These are phyloP conservation scores for Scaptomyza cyrtandrae DNA, from an alignment of 2,888 invertebrate species.

Conservation along the genomic window DNA sequence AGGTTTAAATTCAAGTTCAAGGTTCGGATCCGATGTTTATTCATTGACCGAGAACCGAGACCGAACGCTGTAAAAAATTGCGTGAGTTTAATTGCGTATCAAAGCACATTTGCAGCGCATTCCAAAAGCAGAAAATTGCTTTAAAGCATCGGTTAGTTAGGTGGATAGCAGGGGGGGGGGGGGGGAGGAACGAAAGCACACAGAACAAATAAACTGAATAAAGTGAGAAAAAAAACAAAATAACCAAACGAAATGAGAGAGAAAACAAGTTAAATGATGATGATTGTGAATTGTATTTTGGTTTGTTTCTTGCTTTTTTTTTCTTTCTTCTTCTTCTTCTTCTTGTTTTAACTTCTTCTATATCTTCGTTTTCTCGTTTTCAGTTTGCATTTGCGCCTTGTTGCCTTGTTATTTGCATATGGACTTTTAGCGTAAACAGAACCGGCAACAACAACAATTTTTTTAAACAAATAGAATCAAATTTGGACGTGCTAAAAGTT, in stretches of 20 bases:
- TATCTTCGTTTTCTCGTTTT: neutral
- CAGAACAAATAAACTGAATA: slow-evolving; percentile 6
- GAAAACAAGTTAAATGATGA: slow-evolving; percentile 38
- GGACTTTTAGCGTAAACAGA: slow-evolving; percentile 33
- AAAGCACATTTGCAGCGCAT: slow-evolving; percentile 44
- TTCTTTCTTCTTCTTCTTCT: neutral
- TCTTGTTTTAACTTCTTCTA: neutral
- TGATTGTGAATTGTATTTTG: slow-evolving; percentile 33
- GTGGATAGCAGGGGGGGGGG: neutral
- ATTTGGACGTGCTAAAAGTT: slow-evolving; percentile 65
- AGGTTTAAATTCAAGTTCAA: slow-evolving; percentile 31
- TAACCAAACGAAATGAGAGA: slow-evolving; percentile 7
- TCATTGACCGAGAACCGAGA: slow-evolving; percentile 27
- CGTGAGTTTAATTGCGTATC: slow-evolving; percentile 66
- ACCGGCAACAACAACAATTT: slow-evolving; percentile 23
- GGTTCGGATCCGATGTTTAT: slow-evolving; percentile 37
- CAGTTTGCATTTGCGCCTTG: neutral
- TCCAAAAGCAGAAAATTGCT: neutral
- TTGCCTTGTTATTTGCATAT: slow-evolving; percentile 25
- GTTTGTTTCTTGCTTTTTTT: slow-evolving; percentile 6
- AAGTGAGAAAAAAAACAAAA: neutral
- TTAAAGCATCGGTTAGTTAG: neutral
- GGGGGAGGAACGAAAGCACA: neutral
- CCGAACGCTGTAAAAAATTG: slow-evolving; percentile 46
- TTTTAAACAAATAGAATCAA: slow-evolving; percentile 62